Evolutionary conservation across 2,797 vertebrate species (phyloP), one percentile per base, ranked within the genome.

Genomic region (Coregonus suidteri): DNA sequence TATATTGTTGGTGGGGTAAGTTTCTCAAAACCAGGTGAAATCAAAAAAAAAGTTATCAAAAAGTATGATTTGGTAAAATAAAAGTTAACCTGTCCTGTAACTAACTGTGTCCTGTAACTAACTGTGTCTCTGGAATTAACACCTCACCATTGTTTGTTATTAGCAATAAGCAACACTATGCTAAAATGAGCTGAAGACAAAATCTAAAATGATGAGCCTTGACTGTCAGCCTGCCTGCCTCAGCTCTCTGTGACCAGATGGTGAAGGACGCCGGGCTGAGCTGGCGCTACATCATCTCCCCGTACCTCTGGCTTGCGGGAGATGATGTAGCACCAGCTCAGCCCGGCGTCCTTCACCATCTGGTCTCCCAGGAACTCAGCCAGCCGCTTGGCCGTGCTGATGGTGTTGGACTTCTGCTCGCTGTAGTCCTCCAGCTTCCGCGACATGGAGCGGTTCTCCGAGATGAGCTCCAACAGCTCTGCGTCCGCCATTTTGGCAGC

Each of bases 301-400:
- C 1, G 98, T 95, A 0, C 98, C 88, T 99, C 98, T 0, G 98
- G 98, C 83, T 98, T 99, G 77, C 96, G 94, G 66, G 98, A 25
- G 25, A 25, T 25, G 25, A 25, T 25, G 25, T 25, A 25, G 25
- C 25, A 25, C 25, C 25, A 25, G 25, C 25, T 25, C 25, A 99
- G 88, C 25, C 98, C 98, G 0, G 97, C 97, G 0, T 99, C 98
- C 87, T 98, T 99, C 83, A 99, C 98, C 98, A 99, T 99, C 85
- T 99, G 97, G 82, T 99, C 98, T 1, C 98, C 98, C 79, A 99
- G 91, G 82, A 99, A 99, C 93, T 99, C 98, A 0, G 98, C 98
- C 80, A 99, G 94, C 34, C 98, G 96, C 91, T 96, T 99, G 34
- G 98, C 98, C 0, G 98, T 99, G 92, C 98, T 99, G 92, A 99